Percentiles rank a stretch among this genome's conserved stretches.
Conservation (phyloP, 2,797 vertebrate genomes). For the Leptoclinus maculatus region DNA sequence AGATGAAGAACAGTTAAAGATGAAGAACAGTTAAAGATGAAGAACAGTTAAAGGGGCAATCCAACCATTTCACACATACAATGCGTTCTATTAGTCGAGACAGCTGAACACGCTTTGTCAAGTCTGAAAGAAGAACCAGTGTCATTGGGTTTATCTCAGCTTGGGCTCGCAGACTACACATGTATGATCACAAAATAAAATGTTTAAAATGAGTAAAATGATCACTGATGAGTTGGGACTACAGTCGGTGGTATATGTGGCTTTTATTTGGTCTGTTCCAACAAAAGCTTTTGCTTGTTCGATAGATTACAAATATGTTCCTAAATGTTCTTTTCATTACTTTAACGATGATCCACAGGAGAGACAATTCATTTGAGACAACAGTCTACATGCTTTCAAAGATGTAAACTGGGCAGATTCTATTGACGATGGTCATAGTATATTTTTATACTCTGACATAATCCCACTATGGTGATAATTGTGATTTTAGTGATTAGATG, state of each 20-base stretch:
- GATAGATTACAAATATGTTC: neutral
- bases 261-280: slow-evolving; percentile 4
- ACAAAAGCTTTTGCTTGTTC: neutral
- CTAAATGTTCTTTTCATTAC: neutral
- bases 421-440: slow-evolving; percentile 24
- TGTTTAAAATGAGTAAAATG: neutral
- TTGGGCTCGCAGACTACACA: neutral
- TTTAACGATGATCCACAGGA: neutral
- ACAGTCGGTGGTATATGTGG: neutral
- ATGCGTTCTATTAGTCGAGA: neutral
- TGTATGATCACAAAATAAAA: neutral
- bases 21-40: neutral
- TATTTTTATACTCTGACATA: slow-evolving; percentile 50
- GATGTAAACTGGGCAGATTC: slow-evolving; percentile 25
- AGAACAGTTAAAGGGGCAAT: neutral
- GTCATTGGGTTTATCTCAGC: neutral
- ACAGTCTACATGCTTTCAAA: neutral
- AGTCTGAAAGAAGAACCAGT: no score
- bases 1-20: neutral
- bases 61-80: neutral
- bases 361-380: slow-evolving; percentile 2
- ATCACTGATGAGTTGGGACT: no score
- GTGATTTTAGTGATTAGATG: neutral
- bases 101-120: no score
- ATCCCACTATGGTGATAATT: slow-evolving; percentile 12